phyloP scores from a whole-genome alignment of 2,888 invertebrate genomes.

The Sphaeridia pumilis region DNA sequence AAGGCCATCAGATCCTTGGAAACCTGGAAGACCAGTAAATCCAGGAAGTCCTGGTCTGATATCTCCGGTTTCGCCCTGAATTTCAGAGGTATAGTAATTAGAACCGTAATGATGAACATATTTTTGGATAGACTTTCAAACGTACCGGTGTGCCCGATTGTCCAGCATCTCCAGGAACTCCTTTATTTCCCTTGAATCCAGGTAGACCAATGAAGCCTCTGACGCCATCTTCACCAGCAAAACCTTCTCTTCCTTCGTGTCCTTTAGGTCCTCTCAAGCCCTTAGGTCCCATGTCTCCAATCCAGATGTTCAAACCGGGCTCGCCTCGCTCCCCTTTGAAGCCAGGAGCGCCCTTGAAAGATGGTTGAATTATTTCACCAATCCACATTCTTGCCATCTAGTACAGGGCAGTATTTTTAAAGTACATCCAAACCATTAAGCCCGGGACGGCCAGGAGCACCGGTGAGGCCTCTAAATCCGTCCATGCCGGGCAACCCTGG shows the following conservation, averaged over 20 bases:
- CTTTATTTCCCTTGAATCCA: slow-evolving; percentile 39
- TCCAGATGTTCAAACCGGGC: slow-evolving; percentile 20
- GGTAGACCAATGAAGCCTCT: slow-evolving; percentile 41
- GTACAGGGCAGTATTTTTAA: no score
- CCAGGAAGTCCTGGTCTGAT: slow-evolving; percentile 45
- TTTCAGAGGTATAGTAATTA: background rate
- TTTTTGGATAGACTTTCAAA: background rate
- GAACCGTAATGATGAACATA: background rate
- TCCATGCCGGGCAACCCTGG: slow-evolving; percentile 34
- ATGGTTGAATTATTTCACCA: background rate
- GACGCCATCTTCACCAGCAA: slow-evolving; percentile 46
- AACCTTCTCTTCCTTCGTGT: slow-evolving; percentile 41
- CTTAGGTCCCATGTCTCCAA: slow-evolving; percentile 18
- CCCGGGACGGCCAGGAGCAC: slow-evolving; percentile 36
- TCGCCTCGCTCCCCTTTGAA: slow-evolving; percentile 35
- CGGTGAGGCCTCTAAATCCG: slow-evolving; percentile 37
- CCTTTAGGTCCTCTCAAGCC: slow-evolving; percentile 37
- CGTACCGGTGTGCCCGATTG: slow-evolving; percentile 19
- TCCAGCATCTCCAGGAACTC: slow-evolving; percentile 28
- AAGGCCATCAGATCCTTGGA: slow-evolving; percentile 36
- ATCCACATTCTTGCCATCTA: background rate
- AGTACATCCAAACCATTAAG: slow-evolving; percentile 14
- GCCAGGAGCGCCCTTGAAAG: slow-evolving; percentile 16
- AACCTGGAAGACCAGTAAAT: slow-evolving; percentile 37
- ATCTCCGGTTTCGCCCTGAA: slow-evolving; percentile 39